Evolutionary conservation across 1,140 invertebrate species (phyloP).

Genomic region (Papilio glaucus): DNA sequence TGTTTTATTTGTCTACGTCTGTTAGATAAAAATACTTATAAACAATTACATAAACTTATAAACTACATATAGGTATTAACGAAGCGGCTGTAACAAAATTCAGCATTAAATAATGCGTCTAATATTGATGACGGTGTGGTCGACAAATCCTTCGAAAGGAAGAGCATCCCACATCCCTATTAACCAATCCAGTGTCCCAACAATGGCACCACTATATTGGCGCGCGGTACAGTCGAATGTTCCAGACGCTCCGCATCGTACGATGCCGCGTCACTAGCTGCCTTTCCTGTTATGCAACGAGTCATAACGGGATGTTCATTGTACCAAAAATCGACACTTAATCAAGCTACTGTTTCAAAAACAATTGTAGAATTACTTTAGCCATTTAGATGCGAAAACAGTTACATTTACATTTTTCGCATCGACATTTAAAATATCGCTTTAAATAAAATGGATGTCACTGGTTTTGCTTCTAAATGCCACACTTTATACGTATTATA

Average conservation of each 20-base stretch:
- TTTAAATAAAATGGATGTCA: too few species aligned
- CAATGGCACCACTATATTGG: slow-evolving; percentile 39
- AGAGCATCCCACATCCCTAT: slow-evolving; percentile 50
- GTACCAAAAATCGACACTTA: neutral
- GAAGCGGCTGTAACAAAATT: too few species aligned
- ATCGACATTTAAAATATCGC: too few species aligned
- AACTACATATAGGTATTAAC: too few species aligned
- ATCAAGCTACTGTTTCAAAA: neutral
- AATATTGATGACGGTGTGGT: neutral
- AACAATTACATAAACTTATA: too few species aligned
- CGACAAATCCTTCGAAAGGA: slow-evolving; percentile 24
- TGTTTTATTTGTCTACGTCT: too few species aligned
- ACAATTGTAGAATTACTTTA: neutral
- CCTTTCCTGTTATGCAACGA: slow-evolving; percentile 13
- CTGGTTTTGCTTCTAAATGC: too few species aligned
- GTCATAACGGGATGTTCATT: neutral
- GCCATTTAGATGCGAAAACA: neutral
- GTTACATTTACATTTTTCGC: too few species aligned
- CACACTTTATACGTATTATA: too few species aligned
- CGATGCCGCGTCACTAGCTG: slow-evolving; percentile 37
- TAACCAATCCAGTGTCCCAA: slow-evolving; percentile 45
- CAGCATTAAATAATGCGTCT: neutral
- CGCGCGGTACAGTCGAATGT: slow-evolving; percentile 42
- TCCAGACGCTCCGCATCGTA: slow-evolving; percentile 45
- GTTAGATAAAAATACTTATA: too few species aligned